Evolutionary conservation across 1,140 invertebrate species (phyloP), one percentile per base, ranked within the genome.

Genomic region (Nasonia giraulti): DNA sequence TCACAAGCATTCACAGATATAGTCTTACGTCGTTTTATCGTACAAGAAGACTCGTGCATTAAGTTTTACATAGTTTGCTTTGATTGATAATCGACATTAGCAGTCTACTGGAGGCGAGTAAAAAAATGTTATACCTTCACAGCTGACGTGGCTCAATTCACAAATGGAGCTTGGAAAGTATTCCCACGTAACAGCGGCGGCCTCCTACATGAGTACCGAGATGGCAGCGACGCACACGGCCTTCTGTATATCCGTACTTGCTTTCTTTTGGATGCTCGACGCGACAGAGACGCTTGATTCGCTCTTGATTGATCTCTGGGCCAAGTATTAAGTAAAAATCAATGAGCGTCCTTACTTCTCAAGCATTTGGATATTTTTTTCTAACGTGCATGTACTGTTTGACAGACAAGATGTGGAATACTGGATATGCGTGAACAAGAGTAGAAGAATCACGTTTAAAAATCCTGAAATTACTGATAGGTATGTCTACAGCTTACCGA

Each of bases 191-290:
- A 74, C 71, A 2, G 47, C 33, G 2, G 80, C 91, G 0, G 90
- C 91, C 0, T 50, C 86, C 27, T 93, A 91, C 47, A 90, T 93
- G 89, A 80, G 62, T 0, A 87, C 83, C 44, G 89, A 92, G 7
- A 81, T 87, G 14, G 91, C 91, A 6, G 87, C 90, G 0, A 87
- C 71, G 20, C 89, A 91, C 37, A 89, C 91, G 81, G 89, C 91
- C 0, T 90, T 89, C 78, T 93, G 91, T 78, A 82, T 91, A 23
- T 89, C 92, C 0, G 74, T 93, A n/a, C 82, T 93, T 11, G 90
- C 91, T 1, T 92, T 93, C n/a, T 84, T 92, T 0, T 93, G 92
- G 92, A 93, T 93, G 92, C 79, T 93, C 62, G 92, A 93, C 27
- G 92, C 92, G 0, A 93, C 92, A 2, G 92, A 93, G 84, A 91